Conservation (phyloP, 2,113 vertebrate species). For the Anhinga rufa region DNA sequence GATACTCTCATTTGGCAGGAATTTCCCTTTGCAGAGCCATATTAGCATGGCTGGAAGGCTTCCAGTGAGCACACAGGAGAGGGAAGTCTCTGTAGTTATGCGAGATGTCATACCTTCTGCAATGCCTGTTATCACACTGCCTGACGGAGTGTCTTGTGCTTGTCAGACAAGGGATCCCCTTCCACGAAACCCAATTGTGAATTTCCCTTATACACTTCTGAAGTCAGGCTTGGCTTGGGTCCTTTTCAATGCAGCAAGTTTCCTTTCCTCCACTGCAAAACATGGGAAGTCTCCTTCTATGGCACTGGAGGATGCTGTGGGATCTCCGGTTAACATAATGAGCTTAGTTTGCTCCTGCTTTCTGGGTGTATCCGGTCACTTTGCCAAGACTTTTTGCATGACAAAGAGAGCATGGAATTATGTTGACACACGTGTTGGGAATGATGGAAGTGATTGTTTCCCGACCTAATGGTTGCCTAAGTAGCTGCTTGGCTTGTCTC, state of each 20-base stretch:
- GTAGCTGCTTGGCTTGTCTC: conserved; percentile 58
- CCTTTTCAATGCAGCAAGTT: neutral
- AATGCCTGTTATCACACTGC: neutral
- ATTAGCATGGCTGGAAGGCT: conserved; percentile 12
- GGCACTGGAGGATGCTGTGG: conserved; percentile 45
- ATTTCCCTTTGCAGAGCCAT: neutral
- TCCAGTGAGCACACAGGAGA: neutral
- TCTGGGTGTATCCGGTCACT: conserved; percentile 64
- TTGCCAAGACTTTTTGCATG: conserved; percentile 62
- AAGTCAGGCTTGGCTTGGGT: neutral
- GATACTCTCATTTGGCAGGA: conserved; percentile 29
- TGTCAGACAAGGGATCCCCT: neutral
- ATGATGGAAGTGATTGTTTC: conserved; percentile 62
- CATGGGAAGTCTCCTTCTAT: conserved; percentile 46
- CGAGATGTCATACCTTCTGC: neutral
- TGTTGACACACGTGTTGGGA: conserved; percentile 69
- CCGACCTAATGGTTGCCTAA: conserved; percentile 64
- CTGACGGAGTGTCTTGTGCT: neutral
- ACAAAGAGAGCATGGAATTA: conserved; percentile 68
- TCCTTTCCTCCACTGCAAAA: neutral
- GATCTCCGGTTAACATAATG: conserved; percentile 62
- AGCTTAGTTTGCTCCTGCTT: conserved; percentile 54
- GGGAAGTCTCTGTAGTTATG: neutral
- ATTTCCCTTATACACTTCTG: neutral
- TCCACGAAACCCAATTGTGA: neutral